Conservation (phyloP, 2,888 invertebrate species). For the Drosophila neutralis region DNA sequence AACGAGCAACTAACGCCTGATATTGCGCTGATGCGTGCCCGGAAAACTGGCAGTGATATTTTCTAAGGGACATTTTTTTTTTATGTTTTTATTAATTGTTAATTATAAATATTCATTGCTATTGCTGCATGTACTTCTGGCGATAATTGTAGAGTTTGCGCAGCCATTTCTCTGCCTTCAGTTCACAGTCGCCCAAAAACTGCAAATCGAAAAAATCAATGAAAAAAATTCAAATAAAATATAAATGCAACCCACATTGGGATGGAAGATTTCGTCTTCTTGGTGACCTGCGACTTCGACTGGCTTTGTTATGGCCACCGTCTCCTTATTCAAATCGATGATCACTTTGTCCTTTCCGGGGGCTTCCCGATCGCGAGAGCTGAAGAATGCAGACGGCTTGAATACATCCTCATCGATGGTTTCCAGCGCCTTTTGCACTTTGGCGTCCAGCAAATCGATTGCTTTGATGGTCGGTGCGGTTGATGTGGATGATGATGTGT, state of each 20-base stretch:
- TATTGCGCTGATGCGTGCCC: constrained; percentile 89
- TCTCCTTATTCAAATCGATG: constrained; percentile 90
- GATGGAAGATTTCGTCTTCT: constrained; percentile 88
- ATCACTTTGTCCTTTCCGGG: constrained; percentile 86
- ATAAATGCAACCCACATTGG: constrained; percentile 86
- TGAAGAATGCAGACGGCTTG: constrained; percentile 86
- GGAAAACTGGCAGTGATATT: constrained; percentile 93
- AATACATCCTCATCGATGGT: constrained; percentile 90
- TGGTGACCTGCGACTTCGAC: constrained; percentile 84
- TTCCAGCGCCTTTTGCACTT: constrained; percentile 86
- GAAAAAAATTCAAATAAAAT: neutral
- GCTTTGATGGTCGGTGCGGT: constrained; percentile 46
- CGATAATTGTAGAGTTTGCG: constrained; percentile 88
- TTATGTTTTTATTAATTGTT: constrained; percentile 56
- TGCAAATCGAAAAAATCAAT: constrained; percentile 78
- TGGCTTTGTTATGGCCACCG: constrained; percentile 87
- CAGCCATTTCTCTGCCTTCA: constrained; percentile 91
- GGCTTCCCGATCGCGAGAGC: constrained; percentile 87
- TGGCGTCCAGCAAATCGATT: constrained; percentile 72
- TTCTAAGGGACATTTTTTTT: constrained; percentile 85
- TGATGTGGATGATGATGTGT: constrained; percentile 18
- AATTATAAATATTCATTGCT: constrained; percentile 20
- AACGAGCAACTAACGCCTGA: constrained; percentile 90
- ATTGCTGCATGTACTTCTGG: constrained; percentile 87
- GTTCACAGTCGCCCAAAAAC: constrained; percentile 89